These are phyloP conservation scores for Lithobates pipiens DNA, from an alignment of 2,797 vertebrate species.

Conservation along the genomic window DNA sequence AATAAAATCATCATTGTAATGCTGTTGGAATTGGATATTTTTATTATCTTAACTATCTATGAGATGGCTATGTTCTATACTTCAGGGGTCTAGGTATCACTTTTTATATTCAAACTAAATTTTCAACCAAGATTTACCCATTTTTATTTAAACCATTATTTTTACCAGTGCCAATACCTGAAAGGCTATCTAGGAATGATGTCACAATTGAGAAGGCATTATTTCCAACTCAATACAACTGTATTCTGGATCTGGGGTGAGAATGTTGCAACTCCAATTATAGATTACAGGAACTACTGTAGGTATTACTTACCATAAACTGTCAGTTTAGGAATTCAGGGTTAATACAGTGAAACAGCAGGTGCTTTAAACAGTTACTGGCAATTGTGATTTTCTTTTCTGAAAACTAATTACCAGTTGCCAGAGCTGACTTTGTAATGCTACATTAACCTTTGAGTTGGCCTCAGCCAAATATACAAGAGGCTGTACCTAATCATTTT, in stretches of 20 bases:
- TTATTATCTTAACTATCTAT: too few species aligned
- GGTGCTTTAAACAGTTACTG: conserved; percentile 9
- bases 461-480: conserved; percentile 6
- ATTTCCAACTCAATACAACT: too few species aligned
- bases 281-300: background rate
- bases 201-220: too few species aligned
- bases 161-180: too few species aligned
- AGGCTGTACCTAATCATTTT: background rate
- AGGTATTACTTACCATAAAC: background rate
- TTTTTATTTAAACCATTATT: too few species aligned
- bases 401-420: conserved; percentile 18
- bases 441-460: conserved; percentile 17
- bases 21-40: too few species aligned
- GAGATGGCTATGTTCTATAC: too few species aligned
- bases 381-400: conserved; percentile 4
- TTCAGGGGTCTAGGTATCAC: too few species aligned
- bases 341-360: background rate
- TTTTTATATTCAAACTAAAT: too few species aligned
- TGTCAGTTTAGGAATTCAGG: background rate
- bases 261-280: background rate
- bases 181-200: too few species aligned
- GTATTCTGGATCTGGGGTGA: background rate
- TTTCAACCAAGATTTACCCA: too few species aligned
- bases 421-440: conserved; percentile 3
- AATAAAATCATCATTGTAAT: too few species aligned